Base-by-base conservation (phyloP, 2,888 invertebrate genomes). In the Melinaea menophilus region DNA sequence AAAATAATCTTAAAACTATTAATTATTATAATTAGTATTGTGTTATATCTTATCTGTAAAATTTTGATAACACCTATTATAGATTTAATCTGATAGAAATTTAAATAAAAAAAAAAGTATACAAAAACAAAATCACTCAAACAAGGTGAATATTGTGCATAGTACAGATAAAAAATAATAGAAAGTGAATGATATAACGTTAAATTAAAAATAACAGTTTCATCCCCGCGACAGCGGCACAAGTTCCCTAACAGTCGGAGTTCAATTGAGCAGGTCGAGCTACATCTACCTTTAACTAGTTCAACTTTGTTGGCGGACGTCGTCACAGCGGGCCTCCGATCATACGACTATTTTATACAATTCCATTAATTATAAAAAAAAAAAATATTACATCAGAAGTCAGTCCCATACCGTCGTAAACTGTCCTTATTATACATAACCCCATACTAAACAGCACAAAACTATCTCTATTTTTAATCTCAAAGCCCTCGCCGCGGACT, bases 201-300 rank as follows among this genome's bases (percentile, higher is more conserved):
- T 62, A 63, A 69, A 68, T 68, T 68, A 69, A 65, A 70, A 69
- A 70, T 64, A 63, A 67, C 81, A 84, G 81, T 79, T 81, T 73
- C 69, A 81, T 82, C 84, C 79, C 79, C 65, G 56, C 69, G 71
- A 76, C 78, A 79, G 76, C 80, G 76, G 74, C 74, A 75, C 72
- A 74, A 76, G 84, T 80, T 83, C 75, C 79, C 82, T 85, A 81
- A 79, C 82, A 85, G 87, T 85, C 88, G 80, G 71, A 82, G 79
- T 82, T 84, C 81, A 83, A 89, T 90, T 90, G 90, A 90, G 90
- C 90, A 89, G 82, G 74, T 82, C 82, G 79, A 81, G 80, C 84
- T 87, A 88, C 75, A 83, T 77, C 86, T 88, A 88, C 79, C 78
- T 80, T 84, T 84, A 88, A 82, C 86, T 88, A 87, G 80, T 76